Evolutionary conservation across 1,140 invertebrate genomes (phyloP).

Genomic region (Drosophila saltans): DNA sequence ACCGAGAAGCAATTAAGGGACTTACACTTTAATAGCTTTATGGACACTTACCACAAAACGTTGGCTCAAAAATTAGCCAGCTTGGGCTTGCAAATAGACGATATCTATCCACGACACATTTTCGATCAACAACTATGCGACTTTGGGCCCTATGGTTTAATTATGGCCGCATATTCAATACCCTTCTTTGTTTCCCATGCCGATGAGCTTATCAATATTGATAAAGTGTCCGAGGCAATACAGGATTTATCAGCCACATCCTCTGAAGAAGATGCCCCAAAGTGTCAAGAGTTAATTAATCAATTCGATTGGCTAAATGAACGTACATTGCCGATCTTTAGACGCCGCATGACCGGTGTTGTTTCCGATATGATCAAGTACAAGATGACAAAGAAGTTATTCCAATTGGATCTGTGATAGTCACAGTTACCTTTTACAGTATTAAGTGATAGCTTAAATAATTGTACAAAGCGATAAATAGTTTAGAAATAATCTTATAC

Average conservation of each 20-base stretch:
- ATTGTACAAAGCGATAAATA: not conserved
- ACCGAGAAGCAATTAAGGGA: slow-evolving; percentile 83
- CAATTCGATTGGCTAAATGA: slow-evolving; percentile 59
- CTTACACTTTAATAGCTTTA: slow-evolving; percentile 80
- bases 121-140: slow-evolving; percentile 53
- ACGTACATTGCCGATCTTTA: slow-evolving; percentile 64
- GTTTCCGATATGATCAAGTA: slow-evolving; percentile 57
- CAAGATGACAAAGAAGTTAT: slow-evolving; percentile 40
- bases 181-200: slow-evolving; percentile 64
- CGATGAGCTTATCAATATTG: slow-evolving; percentile 59
- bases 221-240: slow-evolving; percentile 60
- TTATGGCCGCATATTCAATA: slow-evolving; percentile 59
- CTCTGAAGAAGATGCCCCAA: slow-evolving; percentile 31
- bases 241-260: slow-evolving; percentile 47
- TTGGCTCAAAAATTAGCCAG: slow-evolving; percentile 68
- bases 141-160: slow-evolving; percentile 51
- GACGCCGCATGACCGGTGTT: slow-evolving; percentile 49
- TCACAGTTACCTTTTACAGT: slow-evolving; percentile 11
- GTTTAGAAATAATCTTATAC: not conserved
- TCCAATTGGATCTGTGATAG: slow-evolving; percentile 13
- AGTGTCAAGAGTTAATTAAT: slow-evolving; percentile 48
- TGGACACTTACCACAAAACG: slow-evolving; percentile 83
- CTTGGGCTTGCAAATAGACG: slow-evolving; percentile 81
- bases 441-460: slow-evolving; percentile 10
- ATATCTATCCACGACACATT: slow-evolving; percentile 79